Base-by-base conservation (phyloP, 2,888 invertebrate species). In the Phorcus lineatus region DNA sequence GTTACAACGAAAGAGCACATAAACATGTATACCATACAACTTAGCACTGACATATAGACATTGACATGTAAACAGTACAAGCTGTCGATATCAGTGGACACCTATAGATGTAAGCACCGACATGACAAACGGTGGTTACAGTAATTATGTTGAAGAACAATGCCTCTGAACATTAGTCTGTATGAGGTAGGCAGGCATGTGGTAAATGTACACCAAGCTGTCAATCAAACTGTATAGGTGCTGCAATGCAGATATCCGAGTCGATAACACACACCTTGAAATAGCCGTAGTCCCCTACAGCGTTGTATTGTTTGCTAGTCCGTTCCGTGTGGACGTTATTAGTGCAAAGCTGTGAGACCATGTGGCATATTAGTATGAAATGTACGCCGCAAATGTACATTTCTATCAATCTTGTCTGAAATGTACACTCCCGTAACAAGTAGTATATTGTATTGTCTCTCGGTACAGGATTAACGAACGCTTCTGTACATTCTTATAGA, bases 211-310 rank as follows among this genome's bases (percentile, higher is more conserved):
- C 31, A 70, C 40, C 31, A 36, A 36, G 36, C 36, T 40, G 70
- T 70, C 70, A 70, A 40, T 70, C 70, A 40, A 70, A 13, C 31
- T 40, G 19, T n/a, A 19, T 70, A 70, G 70, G 36, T 17, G 70
- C 36, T 70, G 40, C 40, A 4, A 16, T 19, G 70, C 19, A 36
- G 70, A 70, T 70, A 17, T n/a, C 31, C 36, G 19, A 9, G 70
- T 70, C 36, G 70, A 70, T 70, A 70, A 19, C 70, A 70, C n/a
- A 36, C 3, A n/a, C 36, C n/a, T 70, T 31, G 70, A 70, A n/a
- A 70, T 70, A 36, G 2, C 40, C 19, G 7, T 17, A 19, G 9
- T n/a, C 70, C 70, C 47, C 70, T 40, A 19, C 19, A 36, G 70
- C 17, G 57, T 24, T 57, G 24, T 36, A 70, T 40, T 19, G 17